Percentiles rank a stretch among this genome's conserved stretches.
These are phyloP conservation scores for Abrostola triplasia DNA, from an alignment of 2,888 invertebrate species.

Conservation along the genomic window DNA sequence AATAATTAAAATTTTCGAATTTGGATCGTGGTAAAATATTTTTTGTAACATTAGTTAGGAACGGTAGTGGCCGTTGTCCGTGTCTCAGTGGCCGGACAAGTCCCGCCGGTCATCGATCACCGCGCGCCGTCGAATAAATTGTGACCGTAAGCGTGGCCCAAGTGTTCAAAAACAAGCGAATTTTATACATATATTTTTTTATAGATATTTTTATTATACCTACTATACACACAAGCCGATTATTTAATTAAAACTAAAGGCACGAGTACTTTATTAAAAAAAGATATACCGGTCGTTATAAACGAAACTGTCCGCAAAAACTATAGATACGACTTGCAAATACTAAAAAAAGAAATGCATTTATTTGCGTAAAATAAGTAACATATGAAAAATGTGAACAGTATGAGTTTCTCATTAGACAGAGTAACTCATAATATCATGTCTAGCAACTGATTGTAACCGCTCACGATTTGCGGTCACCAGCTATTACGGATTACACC, in stretches of 20 bases:
- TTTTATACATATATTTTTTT: neutral
- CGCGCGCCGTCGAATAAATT: constrained; percentile 82
- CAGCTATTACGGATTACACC: constrained; percentile 57
- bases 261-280: no score
- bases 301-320: no score
- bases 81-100: constrained; percentile 74
- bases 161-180: constrained; percentile 38
- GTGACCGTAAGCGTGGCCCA: constrained; percentile 62
- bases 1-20: constrained; percentile 70
- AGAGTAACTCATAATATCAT: constrained; percentile 56
- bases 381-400: constrained; percentile 17
- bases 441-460: constrained; percentile 51
- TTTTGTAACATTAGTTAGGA: constrained; percentile 69
- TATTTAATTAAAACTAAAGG: no score
- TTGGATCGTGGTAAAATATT: constrained; percentile 69
- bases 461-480: constrained; percentile 70
- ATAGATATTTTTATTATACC: neutral
- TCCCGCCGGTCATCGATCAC: constrained; percentile 83
- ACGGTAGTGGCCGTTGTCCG: constrained; percentile 79
- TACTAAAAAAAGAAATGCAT: no score
- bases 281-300: no score
- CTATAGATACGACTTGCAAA: no score
- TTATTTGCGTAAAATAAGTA: neutral
- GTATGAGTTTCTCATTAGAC: constrained; percentile 29
- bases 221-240: no score